A percentile compares a stretch with the other conserved stretches of the same genome.
Evolutionary conservation across 1,140 invertebrate species (phyloP).

Genomic region (Dreissena rostriformis): DNA sequence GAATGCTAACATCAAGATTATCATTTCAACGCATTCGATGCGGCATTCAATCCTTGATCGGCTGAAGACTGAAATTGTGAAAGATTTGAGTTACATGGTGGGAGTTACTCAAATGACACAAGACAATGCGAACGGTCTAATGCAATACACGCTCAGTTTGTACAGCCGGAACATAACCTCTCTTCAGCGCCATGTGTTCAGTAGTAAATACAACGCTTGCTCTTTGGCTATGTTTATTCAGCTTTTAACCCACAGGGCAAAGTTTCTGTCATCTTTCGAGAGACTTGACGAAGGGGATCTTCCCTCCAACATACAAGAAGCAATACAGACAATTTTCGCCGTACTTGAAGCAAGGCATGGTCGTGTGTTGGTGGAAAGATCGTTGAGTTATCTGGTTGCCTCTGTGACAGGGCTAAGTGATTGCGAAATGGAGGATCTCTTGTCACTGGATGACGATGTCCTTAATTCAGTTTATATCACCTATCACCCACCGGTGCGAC

Average conservation of each 20-base stretch:
- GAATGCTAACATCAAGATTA: constrained; percentile 75
- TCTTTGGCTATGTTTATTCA: constrained; percentile 71
- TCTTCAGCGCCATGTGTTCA: constrained; percentile 84
- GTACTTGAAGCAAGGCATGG: constrained; percentile 74
- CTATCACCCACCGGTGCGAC: constrained; percentile 68
- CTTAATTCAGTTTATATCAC: constrained; percentile 69
- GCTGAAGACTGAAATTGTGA: constrained; percentile 62
- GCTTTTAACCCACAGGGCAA: constrained; percentile 66
- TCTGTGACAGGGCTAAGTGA: constrained; percentile 78
- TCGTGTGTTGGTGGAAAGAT: constrained; percentile 81
- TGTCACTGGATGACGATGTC: constrained; percentile 78
- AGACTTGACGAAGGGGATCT: constrained; percentile 34
- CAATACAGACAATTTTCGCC: constrained; percentile 66
- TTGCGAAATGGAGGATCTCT: constrained; percentile 78
- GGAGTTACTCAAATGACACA: constrained; percentile 63
- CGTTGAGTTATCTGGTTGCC: constrained; percentile 88
- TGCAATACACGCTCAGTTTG: constrained; percentile 66
- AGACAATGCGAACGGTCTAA: constrained; percentile 63
- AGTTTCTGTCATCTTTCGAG: constrained; percentile 62
- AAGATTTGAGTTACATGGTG: constrained; percentile 63
- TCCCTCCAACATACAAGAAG: constrained; percentile 57
- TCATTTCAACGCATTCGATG: constrained; percentile 70
- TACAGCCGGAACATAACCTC: constrained; percentile 62
- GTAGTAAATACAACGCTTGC: constrained; percentile 74
- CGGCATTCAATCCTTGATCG: constrained; percentile 62